Base-by-base conservation (phyloP, 2,888 invertebrate species). In the Erebia palarica region DNA sequence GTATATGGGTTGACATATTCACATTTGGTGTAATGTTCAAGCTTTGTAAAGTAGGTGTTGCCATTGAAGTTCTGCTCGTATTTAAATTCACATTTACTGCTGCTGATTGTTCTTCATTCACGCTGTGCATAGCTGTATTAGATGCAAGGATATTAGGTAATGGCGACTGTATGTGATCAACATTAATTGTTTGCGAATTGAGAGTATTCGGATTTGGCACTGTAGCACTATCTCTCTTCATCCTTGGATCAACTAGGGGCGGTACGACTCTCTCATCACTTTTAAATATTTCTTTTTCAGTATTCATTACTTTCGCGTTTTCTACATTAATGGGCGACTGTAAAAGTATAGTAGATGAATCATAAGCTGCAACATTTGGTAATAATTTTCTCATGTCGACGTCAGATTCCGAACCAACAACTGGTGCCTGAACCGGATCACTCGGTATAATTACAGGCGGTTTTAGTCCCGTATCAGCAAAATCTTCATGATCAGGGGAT, bases 391-490 rank as follows among this genome's bases (percentile, higher is more conserved):
- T 86, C 90, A 93, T 91, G 76, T 93, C 92, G 57, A 90, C 74
- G 77, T 93, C 92, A 47, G 73, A 47, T 76, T 82, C 85, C 16
- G 83, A 76, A 71, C 71, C 76, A 7, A 77, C 77, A 21, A 77
- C 70, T 16, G 76, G 51, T 7, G 79, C 70, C 76, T 88, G 85
- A 1, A 90, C 78, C n/a, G 90, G 90, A 74, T 92, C 91, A 42
- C 73, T 81, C 1, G 92, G 92, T 79, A 91, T 92, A 71, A 92
- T 88, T 18, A 92, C 82, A n/a, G 92, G 92, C 53, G 84, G 78
- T 53, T 79, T 79, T 58, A 75, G 78, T 47, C 74, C 81, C 4
- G 77, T 73, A 75, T 82, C 81, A 68, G 74, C 77, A 21, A 78
- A 79, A 16, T 83, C 81, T 36, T 89, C 88, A 64, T 81, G 77